These are phyloP conservation scores for Nannoperca obscura DNA, from an alignment of 2,797 vertebrate genomes.

Conservation along the genomic window DNA sequence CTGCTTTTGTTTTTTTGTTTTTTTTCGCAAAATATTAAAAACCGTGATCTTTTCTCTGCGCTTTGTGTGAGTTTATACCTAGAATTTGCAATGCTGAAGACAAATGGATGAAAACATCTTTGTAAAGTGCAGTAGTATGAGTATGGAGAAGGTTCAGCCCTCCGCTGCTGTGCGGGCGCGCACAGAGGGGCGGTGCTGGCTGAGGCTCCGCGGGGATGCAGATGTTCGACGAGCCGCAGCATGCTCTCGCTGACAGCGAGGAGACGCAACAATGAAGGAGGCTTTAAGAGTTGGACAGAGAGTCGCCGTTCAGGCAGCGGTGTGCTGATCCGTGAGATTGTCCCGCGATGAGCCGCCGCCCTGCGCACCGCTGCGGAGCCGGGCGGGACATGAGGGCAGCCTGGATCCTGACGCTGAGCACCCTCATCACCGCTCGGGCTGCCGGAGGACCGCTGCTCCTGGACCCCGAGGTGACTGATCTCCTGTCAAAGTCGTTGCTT, in stretches of 20 bases:
- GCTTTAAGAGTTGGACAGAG: not conserved
- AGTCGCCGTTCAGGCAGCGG: slow-evolving; percentile 14
- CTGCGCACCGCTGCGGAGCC: not conserved
- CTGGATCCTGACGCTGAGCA: slow-evolving; percentile 57
- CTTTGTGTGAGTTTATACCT: slow-evolving; percentile 9
- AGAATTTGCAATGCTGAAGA: not conserved
- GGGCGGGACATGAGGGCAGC: slow-evolving; percentile 17
- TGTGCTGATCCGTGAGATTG: not conserved
- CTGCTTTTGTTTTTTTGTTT: slow-evolving; percentile 27
- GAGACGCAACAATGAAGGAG: slow-evolving; percentile 13
- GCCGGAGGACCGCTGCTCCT: slow-evolving; percentile 33
- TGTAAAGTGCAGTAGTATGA: not conserved
- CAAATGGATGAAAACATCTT: no score
- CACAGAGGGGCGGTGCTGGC: slow-evolving; percentile 52
- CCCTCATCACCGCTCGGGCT: slow-evolving; percentile 28
- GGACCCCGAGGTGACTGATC: slow-evolving; percentile 65
- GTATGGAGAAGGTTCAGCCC: not conserved
- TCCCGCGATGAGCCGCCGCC: slow-evolving; percentile 51
- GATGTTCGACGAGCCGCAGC: slow-evolving; percentile 47
- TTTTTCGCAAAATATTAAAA: slow-evolving; percentile 78
- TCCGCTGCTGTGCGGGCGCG: not conserved
- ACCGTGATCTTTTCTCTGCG: slow-evolving; percentile 75
- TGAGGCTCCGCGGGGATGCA: slow-evolving; percentile 49
- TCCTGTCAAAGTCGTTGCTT: not conserved
- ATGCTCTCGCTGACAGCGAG: slow-evolving; percentile 23